Evolutionary conservation across 2,113 vertebrate species (phyloP).

Genomic region (Taurulus bubalis): DNA sequence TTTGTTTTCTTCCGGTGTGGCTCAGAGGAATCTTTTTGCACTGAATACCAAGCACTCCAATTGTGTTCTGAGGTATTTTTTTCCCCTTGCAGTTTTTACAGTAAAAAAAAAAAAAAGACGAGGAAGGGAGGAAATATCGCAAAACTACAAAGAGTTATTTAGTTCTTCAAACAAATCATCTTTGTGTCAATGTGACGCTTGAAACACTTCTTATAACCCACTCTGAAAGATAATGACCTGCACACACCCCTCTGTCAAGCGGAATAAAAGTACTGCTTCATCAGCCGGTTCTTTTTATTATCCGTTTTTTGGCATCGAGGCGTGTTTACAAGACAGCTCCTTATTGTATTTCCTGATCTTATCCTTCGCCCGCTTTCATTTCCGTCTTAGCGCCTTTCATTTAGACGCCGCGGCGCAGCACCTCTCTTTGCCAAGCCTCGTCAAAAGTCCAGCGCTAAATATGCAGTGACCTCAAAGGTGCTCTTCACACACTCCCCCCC

Average conservation of each 20-base stretch:
- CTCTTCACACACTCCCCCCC: not conserved
- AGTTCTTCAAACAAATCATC: constrained; percentile 54
- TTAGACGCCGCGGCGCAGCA: constrained; percentile 58
- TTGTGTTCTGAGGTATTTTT: constrained; percentile 32
- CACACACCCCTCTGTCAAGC: constrained; percentile 68
- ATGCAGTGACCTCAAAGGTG: constrained; percentile 57
- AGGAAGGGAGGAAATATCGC: constrained; percentile 21
- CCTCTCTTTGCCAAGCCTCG: constrained; percentile 64
- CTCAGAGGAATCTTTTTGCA: constrained; percentile 50
- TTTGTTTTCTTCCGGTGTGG: not conserved
- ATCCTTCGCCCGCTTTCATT: constrained; percentile 82
- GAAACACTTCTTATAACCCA: constrained; percentile 35
- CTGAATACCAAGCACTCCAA: constrained; percentile 51
- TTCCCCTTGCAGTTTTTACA: constrained; percentile 16
- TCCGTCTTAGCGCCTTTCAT: constrained; percentile 79
- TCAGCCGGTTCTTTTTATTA: constrained; percentile 76
- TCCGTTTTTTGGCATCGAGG: constrained; percentile 77
- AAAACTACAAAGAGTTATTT: constrained; percentile 57
- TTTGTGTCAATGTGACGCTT: constrained; percentile 54
- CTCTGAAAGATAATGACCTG: constrained; percentile 62
- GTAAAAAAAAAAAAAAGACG: not conserved
- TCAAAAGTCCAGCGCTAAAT: constrained; percentile 66
- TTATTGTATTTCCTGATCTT: constrained; percentile 82
- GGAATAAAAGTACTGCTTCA: constrained; percentile 75
- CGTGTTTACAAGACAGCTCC: constrained; percentile 81